These are phyloP conservation scores for Ptychodera flava DNA, from an alignment of 35 echinoderm and acorn worm species.

Conservation along the genomic window DNA sequence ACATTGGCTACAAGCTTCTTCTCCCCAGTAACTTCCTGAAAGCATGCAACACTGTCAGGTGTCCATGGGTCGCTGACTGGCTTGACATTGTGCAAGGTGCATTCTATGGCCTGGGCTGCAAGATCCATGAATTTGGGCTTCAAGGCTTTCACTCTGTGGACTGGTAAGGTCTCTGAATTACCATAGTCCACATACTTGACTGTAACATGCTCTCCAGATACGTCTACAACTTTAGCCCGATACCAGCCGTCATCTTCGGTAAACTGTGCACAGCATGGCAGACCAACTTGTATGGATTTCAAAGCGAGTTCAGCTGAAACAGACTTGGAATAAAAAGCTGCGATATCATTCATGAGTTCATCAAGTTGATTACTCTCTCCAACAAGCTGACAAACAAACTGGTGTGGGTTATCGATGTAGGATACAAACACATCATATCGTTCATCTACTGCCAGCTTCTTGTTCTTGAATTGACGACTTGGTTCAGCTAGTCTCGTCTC, in stretches of 20 bases:
- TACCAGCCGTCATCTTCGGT: slow-evolving; percentile 70
- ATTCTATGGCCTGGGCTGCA: slow-evolving; percentile 64
- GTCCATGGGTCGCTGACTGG: not conserved
- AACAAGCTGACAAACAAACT: slow-evolving; percentile 9
- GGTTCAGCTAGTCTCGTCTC: not conserved
- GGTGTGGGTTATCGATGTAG: not conserved
- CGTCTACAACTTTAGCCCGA: slow-evolving; percentile 40
- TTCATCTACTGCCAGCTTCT: not conserved
- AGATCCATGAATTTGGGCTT: slow-evolving; percentile 22
- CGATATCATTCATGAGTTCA: slow-evolving; percentile 10
- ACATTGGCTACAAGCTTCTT: not conserved
- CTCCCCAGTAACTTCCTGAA: not conserved
- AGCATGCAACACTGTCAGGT: not conserved
- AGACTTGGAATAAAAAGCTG: not conserved
- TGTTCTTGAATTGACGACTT: no score
- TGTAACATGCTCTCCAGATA: slow-evolving; percentile 30
- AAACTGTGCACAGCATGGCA: slow-evolving; percentile 71
- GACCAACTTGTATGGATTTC: not conserved
- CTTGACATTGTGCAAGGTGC: not conserved
- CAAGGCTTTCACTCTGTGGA: slow-evolving; percentile 17
- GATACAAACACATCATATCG: not conserved
- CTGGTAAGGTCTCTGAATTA: slow-evolving; percentile 34
- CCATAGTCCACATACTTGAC: slow-evolving; percentile 80
- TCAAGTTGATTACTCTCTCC: not conserved
- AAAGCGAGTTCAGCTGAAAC: not conserved